These are phyloP conservation scores for Streptopelia turtur DNA, from an alignment of 2,797 vertebrate genomes.

Conservation along the genomic window DNA sequence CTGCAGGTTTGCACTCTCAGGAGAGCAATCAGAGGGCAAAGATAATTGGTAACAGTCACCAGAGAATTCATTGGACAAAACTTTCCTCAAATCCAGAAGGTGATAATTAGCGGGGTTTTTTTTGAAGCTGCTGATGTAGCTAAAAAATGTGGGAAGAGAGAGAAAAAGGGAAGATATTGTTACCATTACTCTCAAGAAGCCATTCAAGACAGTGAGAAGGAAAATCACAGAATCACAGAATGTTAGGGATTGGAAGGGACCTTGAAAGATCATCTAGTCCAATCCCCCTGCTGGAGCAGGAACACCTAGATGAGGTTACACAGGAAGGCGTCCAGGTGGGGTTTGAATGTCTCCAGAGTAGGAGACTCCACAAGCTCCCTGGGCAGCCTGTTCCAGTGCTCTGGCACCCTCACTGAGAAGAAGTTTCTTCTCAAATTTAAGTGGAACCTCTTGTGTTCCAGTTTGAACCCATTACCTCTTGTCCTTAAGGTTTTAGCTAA, in stretches of 20 bases:
- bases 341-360: no score
- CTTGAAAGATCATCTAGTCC: no score
- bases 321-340: no score
- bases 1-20: background rate
- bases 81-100: background rate
- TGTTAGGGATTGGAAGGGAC: no score
- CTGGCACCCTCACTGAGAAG: no score
- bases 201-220: background rate
- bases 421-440: no score
- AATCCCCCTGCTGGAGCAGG: no score
- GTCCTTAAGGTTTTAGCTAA: background rate
- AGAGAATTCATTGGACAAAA: background rate
- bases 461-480: no score
- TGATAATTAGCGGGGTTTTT: background rate
- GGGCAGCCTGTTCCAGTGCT: no score
- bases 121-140: background rate
- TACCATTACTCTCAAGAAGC: background rate
- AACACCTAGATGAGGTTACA: no score
- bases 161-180: background rate
- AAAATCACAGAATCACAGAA: background rate
- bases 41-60: conserved; percentile 10
- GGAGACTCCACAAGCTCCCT: no score
- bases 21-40: conserved; percentile 22
- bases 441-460: no score
- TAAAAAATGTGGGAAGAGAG: background rate